A percentile compares a stretch with the other conserved stretches of the same genome.
These are phyloP conservation scores for Coregonus clupeaformis DNA, from an alignment of 2,113 vertebrate species.

Conservation along the genomic window DNA sequence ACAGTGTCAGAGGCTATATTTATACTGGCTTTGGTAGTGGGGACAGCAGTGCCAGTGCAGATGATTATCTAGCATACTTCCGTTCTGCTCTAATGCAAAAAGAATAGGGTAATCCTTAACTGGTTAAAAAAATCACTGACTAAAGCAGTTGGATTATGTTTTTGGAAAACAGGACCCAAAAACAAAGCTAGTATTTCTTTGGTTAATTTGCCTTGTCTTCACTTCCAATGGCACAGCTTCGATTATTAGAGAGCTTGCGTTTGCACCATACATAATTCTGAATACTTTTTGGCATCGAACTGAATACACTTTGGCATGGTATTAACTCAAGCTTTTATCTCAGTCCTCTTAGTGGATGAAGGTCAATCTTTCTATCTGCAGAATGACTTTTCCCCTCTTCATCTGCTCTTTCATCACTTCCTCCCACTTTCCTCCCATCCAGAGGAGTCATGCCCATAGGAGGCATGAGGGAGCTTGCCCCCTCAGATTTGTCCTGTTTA, in stretches of 20 bases:
- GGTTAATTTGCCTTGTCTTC: conserved; percentile 42
- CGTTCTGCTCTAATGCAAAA: neutral
- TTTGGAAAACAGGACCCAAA: conserved; percentile 31
- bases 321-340: conserved; percentile 71
- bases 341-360: conserved; percentile 55
- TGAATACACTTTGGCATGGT: conserved; percentile 65
- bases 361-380: conserved; percentile 69
- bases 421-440: conserved; percentile 34
- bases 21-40: conserved; percentile 37
- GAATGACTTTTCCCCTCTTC: conserved; percentile 61
- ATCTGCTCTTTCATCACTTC: conserved; percentile 54
- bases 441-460: too few species aligned
- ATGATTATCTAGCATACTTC: conserved; percentile 1
- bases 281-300: conserved; percentile 51
- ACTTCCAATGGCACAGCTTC: conserved; percentile 41
- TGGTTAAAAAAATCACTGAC: conserved; percentile 10
- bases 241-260: conserved; percentile 45
- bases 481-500: too few species aligned
- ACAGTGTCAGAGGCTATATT: conserved; percentile 46
- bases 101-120: neutral
- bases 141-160: neutral
- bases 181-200: conserved; percentile 27
- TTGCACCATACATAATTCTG: conserved; percentile 54
- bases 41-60: conserved; percentile 9
- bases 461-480: too few species aligned